These are phyloP conservation scores for Chaetophractus vellerosus DNA, from an alignment of 2,797 vertebrate genomes.

Conservation along the genomic window DNA sequence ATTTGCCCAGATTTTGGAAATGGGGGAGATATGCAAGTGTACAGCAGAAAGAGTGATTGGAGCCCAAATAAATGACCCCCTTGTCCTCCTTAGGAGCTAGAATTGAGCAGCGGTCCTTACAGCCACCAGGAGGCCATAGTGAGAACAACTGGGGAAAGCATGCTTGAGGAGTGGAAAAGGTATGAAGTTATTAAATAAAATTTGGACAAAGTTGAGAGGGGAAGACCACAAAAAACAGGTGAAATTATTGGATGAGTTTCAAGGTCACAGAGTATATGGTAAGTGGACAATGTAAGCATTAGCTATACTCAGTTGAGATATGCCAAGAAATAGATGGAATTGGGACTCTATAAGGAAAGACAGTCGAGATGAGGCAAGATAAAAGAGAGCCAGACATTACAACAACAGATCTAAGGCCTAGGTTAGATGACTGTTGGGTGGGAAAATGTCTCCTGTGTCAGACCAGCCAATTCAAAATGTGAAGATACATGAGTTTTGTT, in stretches of 20 bases:
- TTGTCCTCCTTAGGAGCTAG: no score
- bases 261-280: conserved; percentile 4
- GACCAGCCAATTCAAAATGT: neutral
- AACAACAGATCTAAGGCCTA: neutral
- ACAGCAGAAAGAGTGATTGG: neutral
- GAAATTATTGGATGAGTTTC: neutral
- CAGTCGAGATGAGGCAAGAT: neutral
- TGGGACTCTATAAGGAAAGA: neutral
- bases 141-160: neutral
- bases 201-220: neutral
- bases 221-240: neutral
- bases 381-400: neutral
- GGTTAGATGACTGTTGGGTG: neutral
- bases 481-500: neutral
- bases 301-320: neutral
- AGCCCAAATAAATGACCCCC: neutral
- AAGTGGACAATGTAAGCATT: neutral
- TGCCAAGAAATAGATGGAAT: neutral
- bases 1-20: neutral
- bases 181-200: neutral
- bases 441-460: neutral
- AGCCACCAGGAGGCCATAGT: neutral
- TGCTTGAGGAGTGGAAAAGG: neutral
- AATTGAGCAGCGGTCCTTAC: neutral
- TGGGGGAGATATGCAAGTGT: neutral